These are phyloP conservation scores for Eugnorisma glareosa DNA, from an alignment of 2,888 invertebrate genomes.

Conservation along the genomic window DNA sequence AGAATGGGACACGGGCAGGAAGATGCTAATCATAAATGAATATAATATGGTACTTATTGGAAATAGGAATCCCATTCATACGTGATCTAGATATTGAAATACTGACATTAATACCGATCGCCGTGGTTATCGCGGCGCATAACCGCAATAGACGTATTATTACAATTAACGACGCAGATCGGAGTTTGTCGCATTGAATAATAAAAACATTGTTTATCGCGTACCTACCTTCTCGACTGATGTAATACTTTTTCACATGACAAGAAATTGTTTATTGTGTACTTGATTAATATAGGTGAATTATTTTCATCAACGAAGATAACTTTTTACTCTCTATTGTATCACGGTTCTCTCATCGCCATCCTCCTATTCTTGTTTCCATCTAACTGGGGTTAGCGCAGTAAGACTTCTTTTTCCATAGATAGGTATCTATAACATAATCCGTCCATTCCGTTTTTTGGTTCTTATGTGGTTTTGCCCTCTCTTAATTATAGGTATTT, in stretches of 20 bases:
- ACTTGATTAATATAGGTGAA: not conserved
- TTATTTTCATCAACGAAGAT: not conserved
- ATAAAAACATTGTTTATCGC: conserved; percentile 24
- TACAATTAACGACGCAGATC: conserved; percentile 16
- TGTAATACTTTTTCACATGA: not conserved
- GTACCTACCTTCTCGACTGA: conserved; percentile 12
- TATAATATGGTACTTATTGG: not conserved
- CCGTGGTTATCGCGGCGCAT: conserved; percentile 29
- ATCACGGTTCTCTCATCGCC: not conserved
- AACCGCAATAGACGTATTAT: conserved; percentile 43
- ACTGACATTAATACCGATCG: conserved; percentile 33
- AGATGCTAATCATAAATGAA: not conserved
- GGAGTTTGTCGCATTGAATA: conserved; percentile 29
- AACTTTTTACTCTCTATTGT: not conserved
- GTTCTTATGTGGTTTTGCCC: not conserved
- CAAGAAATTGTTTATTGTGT: not conserved
- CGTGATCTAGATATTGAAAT: conserved; percentile 26
- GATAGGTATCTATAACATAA: not conserved
- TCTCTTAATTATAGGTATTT: not conserved
- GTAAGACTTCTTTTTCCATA: not conserved
- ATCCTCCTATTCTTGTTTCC: not conserved
- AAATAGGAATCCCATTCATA: conserved; percentile 13
- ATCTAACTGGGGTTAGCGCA: not conserved
- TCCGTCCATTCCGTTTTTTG: not conserved
- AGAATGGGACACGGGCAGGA: not conserved